Evolutionary conservation across 2,113 vertebrate species (phyloP).

Genomic region (Solea senegalensis): DNA sequence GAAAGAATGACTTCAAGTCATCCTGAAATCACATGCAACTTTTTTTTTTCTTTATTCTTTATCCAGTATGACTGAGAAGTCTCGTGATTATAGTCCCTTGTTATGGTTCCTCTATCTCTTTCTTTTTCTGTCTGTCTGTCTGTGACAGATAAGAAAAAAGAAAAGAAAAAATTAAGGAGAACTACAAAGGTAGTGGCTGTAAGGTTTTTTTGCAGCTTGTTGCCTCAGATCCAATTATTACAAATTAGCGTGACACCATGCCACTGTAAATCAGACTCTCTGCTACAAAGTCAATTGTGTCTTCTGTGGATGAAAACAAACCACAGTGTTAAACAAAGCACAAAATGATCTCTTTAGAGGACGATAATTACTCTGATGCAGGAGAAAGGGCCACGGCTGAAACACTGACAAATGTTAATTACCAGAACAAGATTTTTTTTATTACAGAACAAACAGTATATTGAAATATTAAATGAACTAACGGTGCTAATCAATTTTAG

Average conservation of each 20-base stretch:
- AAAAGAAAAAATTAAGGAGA: conserved; percentile 35
- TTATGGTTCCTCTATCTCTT: conserved; percentile 14
- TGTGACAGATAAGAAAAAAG: not conserved
- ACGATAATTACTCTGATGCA: conserved; percentile 29
- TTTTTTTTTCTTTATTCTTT: conserved; percentile 26
- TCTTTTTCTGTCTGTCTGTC: conserved; percentile 3
- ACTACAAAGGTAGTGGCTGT: conserved; percentile 29
- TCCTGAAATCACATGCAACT: conserved; percentile 53
- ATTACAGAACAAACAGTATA: not conserved
- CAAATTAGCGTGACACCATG: conserved; percentile 34
- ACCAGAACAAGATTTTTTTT: not conserved
- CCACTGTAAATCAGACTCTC: conserved; percentile 23
- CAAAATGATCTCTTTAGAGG: conserved; percentile 30
- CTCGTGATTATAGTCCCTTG: conserved; percentile 57
- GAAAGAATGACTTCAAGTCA: conserved; percentile 29
- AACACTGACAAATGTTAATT: not conserved
- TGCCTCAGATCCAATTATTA: conserved; percentile 57
- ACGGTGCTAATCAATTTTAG: too few relatives aligned
- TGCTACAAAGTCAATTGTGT: conserved; percentile 13
- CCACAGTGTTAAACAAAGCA: conserved; percentile 31
- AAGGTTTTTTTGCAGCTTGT: conserved; percentile 37
- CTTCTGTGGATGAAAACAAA: conserved; percentile 19
- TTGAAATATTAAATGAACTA: too few relatives aligned
- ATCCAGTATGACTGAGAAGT: conserved; percentile 52
- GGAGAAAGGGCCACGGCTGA: conserved; percentile 14